Percentiles rank a stretch among this genome's conserved stretches.
Evolutionary conservation across 2,888 invertebrate genomes (phyloP).

Genomic region (Apodemia zela): DNA sequence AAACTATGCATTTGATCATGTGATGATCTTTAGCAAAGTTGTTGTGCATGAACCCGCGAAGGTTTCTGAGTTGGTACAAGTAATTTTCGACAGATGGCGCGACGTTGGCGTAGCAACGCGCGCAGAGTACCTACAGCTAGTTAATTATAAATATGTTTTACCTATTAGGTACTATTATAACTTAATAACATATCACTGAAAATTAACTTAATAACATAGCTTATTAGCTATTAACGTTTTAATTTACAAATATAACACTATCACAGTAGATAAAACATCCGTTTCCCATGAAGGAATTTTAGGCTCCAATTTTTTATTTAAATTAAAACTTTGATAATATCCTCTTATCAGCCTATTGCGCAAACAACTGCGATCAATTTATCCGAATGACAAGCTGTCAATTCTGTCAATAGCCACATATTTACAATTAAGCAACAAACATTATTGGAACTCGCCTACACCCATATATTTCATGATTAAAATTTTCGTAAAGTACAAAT

Average conservation of each 20-base stretch:
- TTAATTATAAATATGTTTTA: too few species aligned
- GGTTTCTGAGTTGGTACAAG: too few species aligned
- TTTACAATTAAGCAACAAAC: slow-evolving; percentile 77
- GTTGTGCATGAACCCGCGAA: too few species aligned
- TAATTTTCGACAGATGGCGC: too few species aligned
- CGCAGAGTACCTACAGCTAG: too few species aligned
- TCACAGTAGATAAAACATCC: slow-evolving; percentile 43
- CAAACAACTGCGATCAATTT: slow-evolving; percentile 77
- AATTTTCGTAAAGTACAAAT: slow-evolving; percentile 35
- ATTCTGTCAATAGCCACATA: slow-evolving; percentile 69
- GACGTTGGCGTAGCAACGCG: too few species aligned
- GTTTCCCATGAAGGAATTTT: slow-evolving; percentile 49
- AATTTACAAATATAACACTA: slow-evolving; percentile 6
- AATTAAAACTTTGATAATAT: slow-evolving; percentile 72
- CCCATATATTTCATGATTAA: slow-evolving; percentile 10
- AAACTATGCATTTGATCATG: too few species aligned
- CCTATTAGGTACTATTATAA: too few species aligned
- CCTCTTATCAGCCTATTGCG: slow-evolving; percentile 71
- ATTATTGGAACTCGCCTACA: slow-evolving; percentile 48
- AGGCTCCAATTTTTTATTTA: slow-evolving; percentile 39
- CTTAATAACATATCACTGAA: too few species aligned
- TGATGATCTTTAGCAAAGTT: too few species aligned
- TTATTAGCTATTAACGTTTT: too few species aligned
- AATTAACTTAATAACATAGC: too few species aligned
- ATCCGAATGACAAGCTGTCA: slow-evolving; percentile 73